Percentiles rank a stretch among this genome's conserved stretches.
Conservation (phyloP, 2,113 vertebrate genomes). For the Mus spicilegus region DNA sequence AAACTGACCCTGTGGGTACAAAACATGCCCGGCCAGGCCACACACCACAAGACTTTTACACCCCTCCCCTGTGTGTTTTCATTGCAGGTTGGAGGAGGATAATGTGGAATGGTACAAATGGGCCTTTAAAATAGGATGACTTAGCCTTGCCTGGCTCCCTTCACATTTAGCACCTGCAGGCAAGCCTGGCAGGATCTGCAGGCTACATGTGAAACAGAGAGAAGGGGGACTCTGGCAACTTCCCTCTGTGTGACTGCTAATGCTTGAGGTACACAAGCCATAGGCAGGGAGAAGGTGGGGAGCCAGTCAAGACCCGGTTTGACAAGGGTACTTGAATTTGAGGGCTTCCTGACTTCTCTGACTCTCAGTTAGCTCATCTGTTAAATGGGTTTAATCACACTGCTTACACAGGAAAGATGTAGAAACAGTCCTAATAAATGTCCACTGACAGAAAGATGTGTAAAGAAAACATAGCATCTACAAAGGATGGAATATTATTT, state of each 20-base stretch:
- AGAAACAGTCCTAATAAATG: not conserved
- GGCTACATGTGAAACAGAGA: not conserved
- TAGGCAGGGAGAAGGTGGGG: not conserved
- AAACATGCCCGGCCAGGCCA: not conserved
- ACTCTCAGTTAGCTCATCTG: not conserved
- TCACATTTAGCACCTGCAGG: no score
- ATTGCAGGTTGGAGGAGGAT: not conserved
- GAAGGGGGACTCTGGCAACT: no score
- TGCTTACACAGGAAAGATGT: not conserved
- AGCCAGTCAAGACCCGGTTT: not conserved
- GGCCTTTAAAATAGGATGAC: not conserved
- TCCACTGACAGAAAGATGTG: not conserved
- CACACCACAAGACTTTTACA: not conserved
- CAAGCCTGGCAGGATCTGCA: not conserved
- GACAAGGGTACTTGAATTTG: not conserved
- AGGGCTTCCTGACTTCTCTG: not conserved
- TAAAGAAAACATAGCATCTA: not conserved
- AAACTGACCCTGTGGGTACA: no score
- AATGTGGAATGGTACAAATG: not conserved
- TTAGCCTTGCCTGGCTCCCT: not conserved
- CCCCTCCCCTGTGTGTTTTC: not conserved
- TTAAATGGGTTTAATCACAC: not conserved
- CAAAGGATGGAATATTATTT: not conserved
- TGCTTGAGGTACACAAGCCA: not conserved
- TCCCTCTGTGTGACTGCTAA: not conserved